Conservation (phyloP, 1,140 invertebrate species). For the Nymphalis io region DNA sequence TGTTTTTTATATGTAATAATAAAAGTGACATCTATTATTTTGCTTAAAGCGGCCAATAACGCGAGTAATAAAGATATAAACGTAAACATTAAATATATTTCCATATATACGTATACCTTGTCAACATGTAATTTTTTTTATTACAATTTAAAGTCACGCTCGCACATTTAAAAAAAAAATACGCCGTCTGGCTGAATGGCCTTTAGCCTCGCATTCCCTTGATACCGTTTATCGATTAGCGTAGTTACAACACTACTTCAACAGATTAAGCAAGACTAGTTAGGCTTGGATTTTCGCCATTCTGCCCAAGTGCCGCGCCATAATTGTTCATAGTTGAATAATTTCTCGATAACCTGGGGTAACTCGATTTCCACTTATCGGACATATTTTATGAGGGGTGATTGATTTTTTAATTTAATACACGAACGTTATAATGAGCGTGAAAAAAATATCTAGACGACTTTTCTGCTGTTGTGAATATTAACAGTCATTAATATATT, state of each 20-base stretch:
- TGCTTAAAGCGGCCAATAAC: too few relatives aligned
- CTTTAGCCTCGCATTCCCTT: constrained; percentile 23
- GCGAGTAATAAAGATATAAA: background rate
- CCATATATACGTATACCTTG: too few relatives aligned
- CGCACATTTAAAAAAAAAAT: constrained; percentile 4
- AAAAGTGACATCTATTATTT: too few relatives aligned
- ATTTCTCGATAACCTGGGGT: constrained; percentile 40
- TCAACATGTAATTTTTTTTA: background rate
- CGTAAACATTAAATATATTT: background rate
- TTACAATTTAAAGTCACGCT: constrained; percentile 4
- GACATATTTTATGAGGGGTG: constrained; percentile 36
- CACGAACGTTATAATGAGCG: constrained; percentile 26
- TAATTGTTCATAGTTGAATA: constrained; percentile 38
- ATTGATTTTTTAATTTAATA: constrained; percentile 30
- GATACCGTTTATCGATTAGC: constrained; percentile 34
- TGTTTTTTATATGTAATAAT: too few relatives aligned
- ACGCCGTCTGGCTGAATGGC: constrained; percentile 21
- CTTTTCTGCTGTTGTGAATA: background rate
- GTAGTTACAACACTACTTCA: constrained; percentile 36
- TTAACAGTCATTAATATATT: too few relatives aligned
- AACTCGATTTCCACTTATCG: constrained; percentile 38
- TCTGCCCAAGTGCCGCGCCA: constrained; percentile 32
- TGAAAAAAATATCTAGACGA: constrained; percentile 21
- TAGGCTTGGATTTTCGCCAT: constrained; percentile 39
- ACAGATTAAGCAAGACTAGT: constrained; percentile 38